Conservation (phyloP, 2,113 vertebrate genomes). For the Cairina moschata region DNA sequence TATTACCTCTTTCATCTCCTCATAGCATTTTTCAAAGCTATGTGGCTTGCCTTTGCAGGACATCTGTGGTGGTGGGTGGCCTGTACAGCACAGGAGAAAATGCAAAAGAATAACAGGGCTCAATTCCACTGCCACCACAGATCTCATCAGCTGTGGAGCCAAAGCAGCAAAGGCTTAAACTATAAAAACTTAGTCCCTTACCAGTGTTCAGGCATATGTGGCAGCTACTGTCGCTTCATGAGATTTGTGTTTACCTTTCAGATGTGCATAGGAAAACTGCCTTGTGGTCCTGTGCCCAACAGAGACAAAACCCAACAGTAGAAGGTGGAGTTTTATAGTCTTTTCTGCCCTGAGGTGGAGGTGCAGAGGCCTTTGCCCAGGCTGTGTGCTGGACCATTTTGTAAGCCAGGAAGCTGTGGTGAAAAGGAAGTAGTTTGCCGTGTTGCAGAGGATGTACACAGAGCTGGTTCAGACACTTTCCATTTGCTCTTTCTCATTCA, state of each 20-base stretch:
- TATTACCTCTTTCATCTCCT: background rate
- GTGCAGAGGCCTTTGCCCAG: background rate
- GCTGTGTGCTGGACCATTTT: background rate
- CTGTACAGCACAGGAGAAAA: background rate
- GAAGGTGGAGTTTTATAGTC: background rate
- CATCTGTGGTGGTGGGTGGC: background rate
- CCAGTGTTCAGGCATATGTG: background rate
- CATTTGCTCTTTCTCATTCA: background rate
- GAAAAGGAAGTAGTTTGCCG: background rate
- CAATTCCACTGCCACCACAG: background rate
- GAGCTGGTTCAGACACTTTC: background rate
- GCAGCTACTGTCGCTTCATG: background rate
- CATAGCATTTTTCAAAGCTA: background rate
- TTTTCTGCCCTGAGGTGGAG: background rate
- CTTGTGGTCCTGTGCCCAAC: background rate
- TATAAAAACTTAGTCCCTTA: background rate
- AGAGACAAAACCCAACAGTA: background rate
- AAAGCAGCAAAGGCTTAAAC: background rate
- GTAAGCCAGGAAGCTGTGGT: background rate
- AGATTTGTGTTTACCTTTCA: background rate
- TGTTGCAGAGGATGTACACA: background rate
- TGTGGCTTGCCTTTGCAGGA: background rate
- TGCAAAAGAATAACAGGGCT: background rate
- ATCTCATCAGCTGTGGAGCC: background rate
- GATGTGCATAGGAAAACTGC: background rate